Evolutionary conservation across 1,140 invertebrate species (phyloP).

Genomic region (Dolichoris vasculosae): DNA sequence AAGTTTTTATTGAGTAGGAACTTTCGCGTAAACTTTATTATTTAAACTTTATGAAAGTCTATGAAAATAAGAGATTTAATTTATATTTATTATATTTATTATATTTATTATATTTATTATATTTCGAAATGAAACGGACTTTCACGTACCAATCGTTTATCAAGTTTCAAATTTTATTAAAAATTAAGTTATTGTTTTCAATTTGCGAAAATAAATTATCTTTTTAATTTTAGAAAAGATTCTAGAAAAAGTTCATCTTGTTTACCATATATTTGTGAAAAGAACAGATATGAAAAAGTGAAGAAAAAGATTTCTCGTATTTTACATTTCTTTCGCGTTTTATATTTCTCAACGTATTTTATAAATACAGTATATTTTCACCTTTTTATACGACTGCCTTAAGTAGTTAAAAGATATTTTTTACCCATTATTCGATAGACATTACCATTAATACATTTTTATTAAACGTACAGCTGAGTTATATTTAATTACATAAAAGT

Average conservation of each 20-base stretch:
- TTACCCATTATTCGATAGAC: background rate
- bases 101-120: no score
- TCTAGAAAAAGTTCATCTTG: background rate
- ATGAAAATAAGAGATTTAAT: no score
- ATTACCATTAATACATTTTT: background rate
- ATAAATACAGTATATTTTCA: background rate
- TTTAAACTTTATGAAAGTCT: background rate
- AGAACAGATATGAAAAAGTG: background rate
- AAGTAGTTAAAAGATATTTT: no score
- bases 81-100: no score
- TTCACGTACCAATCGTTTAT: no score
- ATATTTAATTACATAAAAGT: background rate
- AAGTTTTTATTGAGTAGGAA: background rate
- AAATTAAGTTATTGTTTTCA: background rate
- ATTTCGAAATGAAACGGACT: no score
- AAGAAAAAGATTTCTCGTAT: background rate
- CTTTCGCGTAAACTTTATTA: background rate
- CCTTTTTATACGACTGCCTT: no score
- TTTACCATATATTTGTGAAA: background rate
- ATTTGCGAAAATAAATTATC: background rate
- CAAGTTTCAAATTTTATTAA: no score
- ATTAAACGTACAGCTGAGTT: background rate
- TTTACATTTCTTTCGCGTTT: background rate
- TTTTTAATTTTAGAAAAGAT: background rate
- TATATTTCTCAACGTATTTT: background rate